phyloP scores from a whole-genome alignment of 2,113 vertebrate species.

The Hiodon tergisus region DNA sequence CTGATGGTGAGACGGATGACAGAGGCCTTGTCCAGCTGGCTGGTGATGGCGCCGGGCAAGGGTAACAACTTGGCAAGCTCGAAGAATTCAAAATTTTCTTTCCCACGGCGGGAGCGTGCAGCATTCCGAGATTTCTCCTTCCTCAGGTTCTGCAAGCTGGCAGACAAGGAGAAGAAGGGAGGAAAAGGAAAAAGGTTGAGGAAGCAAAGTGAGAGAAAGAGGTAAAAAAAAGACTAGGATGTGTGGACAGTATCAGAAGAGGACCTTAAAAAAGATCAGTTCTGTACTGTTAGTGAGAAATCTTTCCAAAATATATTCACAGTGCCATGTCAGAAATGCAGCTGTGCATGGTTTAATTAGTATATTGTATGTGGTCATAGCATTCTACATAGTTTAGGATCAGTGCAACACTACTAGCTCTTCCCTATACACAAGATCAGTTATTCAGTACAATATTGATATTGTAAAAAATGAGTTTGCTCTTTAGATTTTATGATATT shows the following conservation, averaged over 20 bases:
- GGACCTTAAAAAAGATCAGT: background rate
- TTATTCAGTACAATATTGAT: too few relatives aligned
- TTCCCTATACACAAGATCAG: too few relatives aligned
- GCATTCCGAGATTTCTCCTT: slow-evolving; percentile 89
- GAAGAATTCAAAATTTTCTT: slow-evolving; percentile 89
- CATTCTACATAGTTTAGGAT: too few relatives aligned
- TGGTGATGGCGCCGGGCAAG: slow-evolving; percentile 81
- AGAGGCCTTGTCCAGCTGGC: slow-evolving; percentile 87
- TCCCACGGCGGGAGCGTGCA: slow-evolving; percentile 80
- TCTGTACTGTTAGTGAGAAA: too few relatives aligned
- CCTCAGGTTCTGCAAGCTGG: slow-evolving; percentile 79
- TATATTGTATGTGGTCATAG: too few relatives aligned
- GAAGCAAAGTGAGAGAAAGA: background rate
- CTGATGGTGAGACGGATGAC: slow-evolving; percentile 86
- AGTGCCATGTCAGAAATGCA: too few relatives aligned
- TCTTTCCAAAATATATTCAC: too few relatives aligned
- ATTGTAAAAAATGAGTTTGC: too few relatives aligned
- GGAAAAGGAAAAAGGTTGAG: background rate
- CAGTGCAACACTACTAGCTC: too few relatives aligned
- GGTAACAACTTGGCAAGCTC: slow-evolving; percentile 85
- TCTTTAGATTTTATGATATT: too few relatives aligned
- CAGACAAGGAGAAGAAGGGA: slow-evolving; percentile 17
- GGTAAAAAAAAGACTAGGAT: background rate
- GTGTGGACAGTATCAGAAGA: background rate
- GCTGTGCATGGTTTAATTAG: too few relatives aligned